Conservation (phyloP, 92 coral and sea anemone species). For the Paramuricea clavata region DNA sequence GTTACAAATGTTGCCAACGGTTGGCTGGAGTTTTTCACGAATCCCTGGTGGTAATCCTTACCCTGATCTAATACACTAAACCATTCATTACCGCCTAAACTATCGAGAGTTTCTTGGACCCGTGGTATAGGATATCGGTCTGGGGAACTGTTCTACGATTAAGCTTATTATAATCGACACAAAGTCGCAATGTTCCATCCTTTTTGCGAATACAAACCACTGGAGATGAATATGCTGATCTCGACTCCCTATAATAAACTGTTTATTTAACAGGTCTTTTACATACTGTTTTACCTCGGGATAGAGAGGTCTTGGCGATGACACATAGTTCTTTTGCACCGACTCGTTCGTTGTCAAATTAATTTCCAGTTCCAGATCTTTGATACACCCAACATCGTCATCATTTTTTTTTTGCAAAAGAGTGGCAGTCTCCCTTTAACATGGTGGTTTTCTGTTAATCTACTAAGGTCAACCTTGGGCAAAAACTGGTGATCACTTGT, state of each 20-base stretch:
- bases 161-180: neutral
- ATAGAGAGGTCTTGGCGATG: conserved; percentile 15
- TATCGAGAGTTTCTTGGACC: conserved; percentile 9
- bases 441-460: neutral
- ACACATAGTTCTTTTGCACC: conserved; percentile 9
- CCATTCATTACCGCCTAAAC: conserved; percentile 5
- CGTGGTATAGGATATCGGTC: neutral
- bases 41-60: neutral
- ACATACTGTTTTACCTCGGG: conserved; percentile 24
- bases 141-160: conserved; percentile 3
- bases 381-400: conserved; percentile 10
- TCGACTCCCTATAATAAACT: neutral
- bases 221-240: conserved; percentile 11
- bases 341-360: neutral
- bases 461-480: neutral
- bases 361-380: neutral
- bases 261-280: neutral
- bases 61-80: conserved; percentile 26
- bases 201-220: conserved; percentile 2
- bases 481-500: neutral
- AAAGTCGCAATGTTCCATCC: conserved; percentile 14
- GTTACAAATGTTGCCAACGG: neutral
- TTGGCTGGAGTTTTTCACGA: conserved; percentile 1
- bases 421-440: conserved; percentile 9
- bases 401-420: conserved; percentile 25